Percentiles rank a stretch among this genome's conserved stretches.
These are phyloP conservation scores for Xestia rhomboidea DNA, from an alignment of 2,888 invertebrate species.

Conservation along the genomic window DNA sequence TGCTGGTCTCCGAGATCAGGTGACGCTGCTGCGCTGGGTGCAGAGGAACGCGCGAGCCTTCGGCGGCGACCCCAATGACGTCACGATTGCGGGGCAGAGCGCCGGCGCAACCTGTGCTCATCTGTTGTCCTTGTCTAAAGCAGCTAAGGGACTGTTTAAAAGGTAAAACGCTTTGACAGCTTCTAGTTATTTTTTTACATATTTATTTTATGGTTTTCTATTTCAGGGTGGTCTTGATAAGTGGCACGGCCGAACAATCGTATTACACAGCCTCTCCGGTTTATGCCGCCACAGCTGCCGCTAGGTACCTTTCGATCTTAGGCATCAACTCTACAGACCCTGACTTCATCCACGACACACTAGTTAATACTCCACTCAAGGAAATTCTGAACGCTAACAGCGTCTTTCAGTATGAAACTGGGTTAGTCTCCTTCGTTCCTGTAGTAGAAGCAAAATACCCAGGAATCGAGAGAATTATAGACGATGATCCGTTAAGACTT, in stretches of 20 bases:
- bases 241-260: conserved; percentile 63
- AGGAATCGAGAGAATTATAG: conserved; percentile 67
- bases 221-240: conserved; percentile 66
- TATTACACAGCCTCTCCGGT: conserved; percentile 65
- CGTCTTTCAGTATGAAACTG: conserved; percentile 56
- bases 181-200: background rate
- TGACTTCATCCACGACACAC: conserved; percentile 61
- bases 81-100: conserved; percentile 72
- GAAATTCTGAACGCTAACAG: conserved; percentile 72
- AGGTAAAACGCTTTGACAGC: conserved; percentile 56
- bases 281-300: conserved; percentile 59
- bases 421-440: conserved; percentile 67
- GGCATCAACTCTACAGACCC: conserved; percentile 74
- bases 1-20: conserved; percentile 70
- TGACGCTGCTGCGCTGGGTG: conserved; percentile 72
- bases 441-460: conserved; percentile 64
- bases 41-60: conserved; percentile 68
- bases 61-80: conserved; percentile 68
- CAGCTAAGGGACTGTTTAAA: conserved; percentile 67
- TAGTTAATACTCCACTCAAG: conserved; percentile 64
- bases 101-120: conserved; percentile 66
- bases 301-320: conserved; percentile 77
- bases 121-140: conserved; percentile 67
- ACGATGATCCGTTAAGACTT: conserved; percentile 68
- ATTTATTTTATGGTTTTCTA: background rate